Percentiles rank a stretch among this genome's conserved stretches.
Evolutionary conservation across 2,888 invertebrate species (phyloP).

Genomic region (Euproctis similis): DNA sequence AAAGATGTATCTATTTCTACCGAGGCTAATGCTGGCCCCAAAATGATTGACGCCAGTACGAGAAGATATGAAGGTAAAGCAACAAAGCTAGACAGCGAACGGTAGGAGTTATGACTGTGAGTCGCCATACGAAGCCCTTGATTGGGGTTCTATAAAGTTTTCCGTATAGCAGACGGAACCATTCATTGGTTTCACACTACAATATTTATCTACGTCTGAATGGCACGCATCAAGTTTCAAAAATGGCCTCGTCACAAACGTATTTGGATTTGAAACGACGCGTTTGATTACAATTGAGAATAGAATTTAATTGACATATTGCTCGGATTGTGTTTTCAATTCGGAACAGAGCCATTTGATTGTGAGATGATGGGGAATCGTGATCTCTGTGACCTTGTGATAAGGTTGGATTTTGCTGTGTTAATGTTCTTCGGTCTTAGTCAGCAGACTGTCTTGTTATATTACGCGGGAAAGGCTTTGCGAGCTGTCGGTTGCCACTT

Average conservation of each 20-base stretch:
- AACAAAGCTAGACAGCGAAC: constrained; percentile 73
- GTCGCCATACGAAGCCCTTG: constrained; percentile 74
- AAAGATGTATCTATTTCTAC: constrained; percentile 40
- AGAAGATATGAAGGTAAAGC: constrained; percentile 74
- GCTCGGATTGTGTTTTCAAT: constrained; percentile 52
- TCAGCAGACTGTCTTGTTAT: constrained; percentile 51
- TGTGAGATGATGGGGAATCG: constrained; percentile 29
- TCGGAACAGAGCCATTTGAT: constrained; percentile 56
- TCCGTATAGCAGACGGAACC: constrained; percentile 54
- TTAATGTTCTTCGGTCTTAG: constrained; percentile 25
- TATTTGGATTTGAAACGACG: constrained; percentile 51
- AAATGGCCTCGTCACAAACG: constrained; percentile 54
- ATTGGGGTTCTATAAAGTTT: constrained; percentile 52
- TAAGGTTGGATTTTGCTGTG: constrained; percentile 44
- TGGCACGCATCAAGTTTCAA: constrained; percentile 57
- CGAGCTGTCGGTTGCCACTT: constrained; percentile 55
- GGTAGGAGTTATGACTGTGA: constrained; percentile 57
- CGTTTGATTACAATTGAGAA: constrained; percentile 50
- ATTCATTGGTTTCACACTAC: constrained; percentile 62
- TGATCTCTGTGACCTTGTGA: constrained; percentile 29
- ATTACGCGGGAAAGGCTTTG: constrained; percentile 51
- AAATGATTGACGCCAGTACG: constrained; percentile 55
- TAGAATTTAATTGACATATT: constrained; percentile 64
- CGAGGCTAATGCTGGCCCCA: constrained; percentile 44
- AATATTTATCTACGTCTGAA: constrained; percentile 20